Conservation (phyloP, 2,113 vertebrate genomes). For the Condylura cristata region DNA sequence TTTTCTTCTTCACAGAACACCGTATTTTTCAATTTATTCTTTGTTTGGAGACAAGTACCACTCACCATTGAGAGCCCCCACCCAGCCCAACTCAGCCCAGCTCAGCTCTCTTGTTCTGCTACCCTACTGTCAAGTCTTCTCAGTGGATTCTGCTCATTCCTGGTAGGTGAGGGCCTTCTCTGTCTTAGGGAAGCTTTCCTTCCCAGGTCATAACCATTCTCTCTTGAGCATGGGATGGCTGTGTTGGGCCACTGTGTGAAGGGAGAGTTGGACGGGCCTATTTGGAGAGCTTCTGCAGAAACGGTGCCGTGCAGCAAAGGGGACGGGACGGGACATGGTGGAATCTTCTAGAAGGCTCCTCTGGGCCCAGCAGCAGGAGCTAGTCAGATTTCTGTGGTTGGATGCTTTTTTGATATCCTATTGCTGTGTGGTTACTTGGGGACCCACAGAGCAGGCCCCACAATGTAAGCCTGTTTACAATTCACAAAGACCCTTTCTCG, state of each 20-base stretch:
- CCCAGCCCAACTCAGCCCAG: too few species aligned
- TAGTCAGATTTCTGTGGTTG: not conserved
- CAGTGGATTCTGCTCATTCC: rapidly evolving
- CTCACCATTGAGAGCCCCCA: rapidly evolving
- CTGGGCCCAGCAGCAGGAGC: not conserved
- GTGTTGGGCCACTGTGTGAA: rapidly evolving
- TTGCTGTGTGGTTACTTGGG: not conserved
- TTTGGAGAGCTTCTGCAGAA: not conserved
- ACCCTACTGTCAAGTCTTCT: not conserved
- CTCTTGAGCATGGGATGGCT: not conserved
- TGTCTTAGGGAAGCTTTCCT: not conserved
- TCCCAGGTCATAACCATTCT: not conserved
- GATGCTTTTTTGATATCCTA: not conserved
- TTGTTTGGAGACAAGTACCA: not conserved
- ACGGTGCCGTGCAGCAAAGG: not conserved
- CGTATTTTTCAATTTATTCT: not conserved
- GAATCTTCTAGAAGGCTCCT: conserved; percentile 12
- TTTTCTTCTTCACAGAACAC: not conserved
- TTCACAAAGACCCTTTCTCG: conserved; percentile 29
- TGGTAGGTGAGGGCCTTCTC: not conserved
- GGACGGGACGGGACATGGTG: rapidly evolving
- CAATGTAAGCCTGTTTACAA: not conserved
- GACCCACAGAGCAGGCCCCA: not conserved
- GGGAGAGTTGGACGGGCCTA: not conserved
- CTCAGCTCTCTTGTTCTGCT: not conserved